These are phyloP conservation scores for Bucorvus abyssinicus DNA, from an alignment of 2,797 vertebrate species.

Conservation along the genomic window DNA sequence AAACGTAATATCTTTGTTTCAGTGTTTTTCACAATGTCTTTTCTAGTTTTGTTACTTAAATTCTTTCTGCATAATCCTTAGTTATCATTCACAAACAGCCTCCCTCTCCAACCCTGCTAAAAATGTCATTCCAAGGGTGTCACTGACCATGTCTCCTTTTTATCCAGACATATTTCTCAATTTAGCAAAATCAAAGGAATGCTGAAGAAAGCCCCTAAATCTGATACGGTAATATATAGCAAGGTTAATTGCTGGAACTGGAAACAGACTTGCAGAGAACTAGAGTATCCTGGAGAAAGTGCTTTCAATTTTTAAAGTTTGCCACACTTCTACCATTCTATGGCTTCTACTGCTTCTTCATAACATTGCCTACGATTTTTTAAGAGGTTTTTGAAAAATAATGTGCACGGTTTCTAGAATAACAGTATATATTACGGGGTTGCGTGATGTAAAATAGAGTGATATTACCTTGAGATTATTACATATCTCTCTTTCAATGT, in stretches of 20 bases:
- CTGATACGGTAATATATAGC: not conserved
- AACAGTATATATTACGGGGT: not conserved
- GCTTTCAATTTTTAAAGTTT: constrained; percentile 13
- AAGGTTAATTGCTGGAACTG: not conserved
- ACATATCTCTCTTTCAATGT: constrained; percentile 6
- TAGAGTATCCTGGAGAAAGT: constrained; percentile 2
- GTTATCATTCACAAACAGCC: not conserved
- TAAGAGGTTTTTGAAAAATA: constrained; percentile 53
- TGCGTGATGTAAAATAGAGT: not conserved
- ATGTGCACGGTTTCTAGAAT: constrained; percentile 24
- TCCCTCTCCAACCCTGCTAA: not conserved
- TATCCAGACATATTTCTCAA: constrained; percentile 51
- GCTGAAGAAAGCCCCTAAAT: not conserved
- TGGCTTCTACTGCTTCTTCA: constrained; percentile 1
- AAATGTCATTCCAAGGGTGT: not conserved
- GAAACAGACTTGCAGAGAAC: constrained; percentile 29
- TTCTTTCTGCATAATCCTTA: not conserved
- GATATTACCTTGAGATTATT: constrained; percentile 2
- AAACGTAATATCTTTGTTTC: not conserved
- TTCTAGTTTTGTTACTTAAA: not conserved
- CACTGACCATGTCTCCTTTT: not conserved
- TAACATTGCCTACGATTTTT: constrained; percentile 2
- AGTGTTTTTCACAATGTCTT: not conserved
- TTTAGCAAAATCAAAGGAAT: constrained; percentile 17
- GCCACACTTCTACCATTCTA: not conserved